Conservation (phyloP, 2,888 invertebrate species). For the Troides helena region DNA sequence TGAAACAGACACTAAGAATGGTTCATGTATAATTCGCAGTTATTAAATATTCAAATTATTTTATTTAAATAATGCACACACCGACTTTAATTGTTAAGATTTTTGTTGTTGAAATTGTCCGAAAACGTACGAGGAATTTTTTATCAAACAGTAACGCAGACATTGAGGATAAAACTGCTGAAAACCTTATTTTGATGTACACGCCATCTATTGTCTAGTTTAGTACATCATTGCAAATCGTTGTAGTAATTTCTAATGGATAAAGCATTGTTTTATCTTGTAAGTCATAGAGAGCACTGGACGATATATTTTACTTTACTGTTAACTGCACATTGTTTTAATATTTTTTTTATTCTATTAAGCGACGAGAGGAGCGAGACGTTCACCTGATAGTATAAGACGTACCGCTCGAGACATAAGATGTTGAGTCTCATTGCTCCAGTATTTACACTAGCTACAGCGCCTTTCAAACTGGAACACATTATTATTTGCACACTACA, state of each 20-base stretch:
- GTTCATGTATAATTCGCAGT: constrained; percentile 17
- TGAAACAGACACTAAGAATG: constrained; percentile 23
- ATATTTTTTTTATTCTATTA: too few relatives aligned
- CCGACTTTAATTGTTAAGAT: not conserved
- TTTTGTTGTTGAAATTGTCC: constrained; percentile 36
- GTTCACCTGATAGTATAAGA: too few relatives aligned
- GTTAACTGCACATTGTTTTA: not conserved
- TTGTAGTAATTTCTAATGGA: not conserved
- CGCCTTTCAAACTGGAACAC: too few relatives aligned
- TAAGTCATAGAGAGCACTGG: not conserved
- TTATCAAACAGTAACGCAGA: constrained; percentile 36
- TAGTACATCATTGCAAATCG: not conserved
- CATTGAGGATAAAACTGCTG: constrained; percentile 39
- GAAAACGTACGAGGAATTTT: constrained; percentile 49
- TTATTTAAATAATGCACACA: constrained; percentile 10
- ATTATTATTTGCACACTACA: too few relatives aligned
- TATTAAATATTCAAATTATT: not conserved
- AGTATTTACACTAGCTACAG: too few relatives aligned
- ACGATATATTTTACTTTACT: not conserved
- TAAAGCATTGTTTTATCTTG: not conserved
- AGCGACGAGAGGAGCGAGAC: too few relatives aligned
- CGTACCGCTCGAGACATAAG: too few relatives aligned
- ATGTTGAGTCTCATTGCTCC: too few relatives aligned
- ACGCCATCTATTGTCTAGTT: constrained; percentile 54
- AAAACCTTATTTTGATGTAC: constrained; percentile 26